Evolutionary conservation across 1,140 invertebrate species (phyloP).

Genomic region (Pseudomyrmex pallidus): DNA sequence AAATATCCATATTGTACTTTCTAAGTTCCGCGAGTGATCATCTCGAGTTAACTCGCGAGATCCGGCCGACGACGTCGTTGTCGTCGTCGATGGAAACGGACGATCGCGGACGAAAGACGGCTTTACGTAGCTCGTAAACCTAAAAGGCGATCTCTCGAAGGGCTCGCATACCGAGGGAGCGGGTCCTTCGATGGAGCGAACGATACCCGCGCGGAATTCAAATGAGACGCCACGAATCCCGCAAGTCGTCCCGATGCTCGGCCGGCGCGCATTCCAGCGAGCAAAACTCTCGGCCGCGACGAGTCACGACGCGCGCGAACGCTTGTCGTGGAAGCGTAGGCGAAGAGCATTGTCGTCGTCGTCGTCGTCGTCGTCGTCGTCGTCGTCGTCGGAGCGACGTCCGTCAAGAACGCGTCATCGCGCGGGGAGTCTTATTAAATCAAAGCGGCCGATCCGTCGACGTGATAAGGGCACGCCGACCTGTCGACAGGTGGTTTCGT

Average conservation of each 20-base stretch:
- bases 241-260: slow-evolving; percentile 55
- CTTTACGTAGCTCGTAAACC: slow-evolving; percentile 51
- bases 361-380: slow-evolving; percentile 14
- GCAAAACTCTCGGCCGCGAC: slow-evolving; percentile 69
- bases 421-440: slow-evolving; percentile 73
- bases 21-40: neutral
- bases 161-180: slow-evolving; percentile 70
- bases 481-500: too few relatives aligned
- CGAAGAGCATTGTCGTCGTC: slow-evolving; percentile 13
- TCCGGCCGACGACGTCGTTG: neutral
- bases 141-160: slow-evolving; percentile 50
- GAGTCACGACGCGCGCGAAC: slow-evolving; percentile 30
- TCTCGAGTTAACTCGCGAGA: slow-evolving; percentile 1
- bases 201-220: slow-evolving; percentile 81
- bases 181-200: slow-evolving; percentile 79
- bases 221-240: slow-evolving; percentile 79
- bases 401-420: slow-evolving; percentile 74
- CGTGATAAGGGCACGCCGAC: too few relatives aligned
- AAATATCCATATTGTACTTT: neutral
- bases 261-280: slow-evolving; percentile 72
- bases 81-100: slow-evolving; percentile 21
- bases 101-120: slow-evolving; percentile 35
- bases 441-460: slow-evolving; percentile 66
- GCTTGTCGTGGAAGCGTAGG: slow-evolving; percentile 6
- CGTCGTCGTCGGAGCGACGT: slow-evolving; percentile 28